Base-by-base conservation (phyloP, 2,797 vertebrate genomes). In the Aulostomus chinensis region DNA sequence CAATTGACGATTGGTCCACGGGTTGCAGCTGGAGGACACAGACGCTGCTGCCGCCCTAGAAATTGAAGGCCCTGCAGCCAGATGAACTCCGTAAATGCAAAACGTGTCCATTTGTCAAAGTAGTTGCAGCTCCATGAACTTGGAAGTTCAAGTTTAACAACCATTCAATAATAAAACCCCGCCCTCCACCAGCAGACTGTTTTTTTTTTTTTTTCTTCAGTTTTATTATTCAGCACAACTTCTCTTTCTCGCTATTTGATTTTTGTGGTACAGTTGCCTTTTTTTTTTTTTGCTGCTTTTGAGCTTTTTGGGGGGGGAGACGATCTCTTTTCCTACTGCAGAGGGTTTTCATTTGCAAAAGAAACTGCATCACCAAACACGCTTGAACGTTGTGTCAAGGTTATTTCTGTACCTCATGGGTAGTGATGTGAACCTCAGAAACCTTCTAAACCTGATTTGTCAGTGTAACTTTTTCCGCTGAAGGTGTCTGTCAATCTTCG, bases 101-200 rank as follows among this genome's bases (percentile, higher is more conserved):
- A 62, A 31, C 8, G 2, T 49, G 17, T 43, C 38, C 31, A 3
- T 29, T 48, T 43, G 45, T 41, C 25, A 25, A 13, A 34, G 47
- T 31, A 34, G 69, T 51, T 59, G 36, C 45, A 43, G 35, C 54
- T 55, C 35, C 7, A 21, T 67, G 39, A 41, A 25, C 13, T 15
- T 7, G 4, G n/a, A 65, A 52, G 47, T 69, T 68, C 35, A 76
- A 31, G n/a, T 73, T 67, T 72, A 76, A 76, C 55, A 64, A 54
- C 58, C 35, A 28, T 16, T 38, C 29, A 35, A 17, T 58, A 24
- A 28, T 26, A 45, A 18, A 58, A 39, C 41, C 36, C 14, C 29
- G 1, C 16, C 29, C 12, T 13, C 28, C 35, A 11, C 30, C 25
- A 26, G n/a, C 33, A 21, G 20, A n/a, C 1, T 14, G 13, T 41